A percentile compares a stretch with the other conserved stretches of the same genome.
These are phyloP conservation scores for Gymnogyps californianus DNA, from an alignment of 2,113 vertebrate genomes.

Conservation along the genomic window DNA sequence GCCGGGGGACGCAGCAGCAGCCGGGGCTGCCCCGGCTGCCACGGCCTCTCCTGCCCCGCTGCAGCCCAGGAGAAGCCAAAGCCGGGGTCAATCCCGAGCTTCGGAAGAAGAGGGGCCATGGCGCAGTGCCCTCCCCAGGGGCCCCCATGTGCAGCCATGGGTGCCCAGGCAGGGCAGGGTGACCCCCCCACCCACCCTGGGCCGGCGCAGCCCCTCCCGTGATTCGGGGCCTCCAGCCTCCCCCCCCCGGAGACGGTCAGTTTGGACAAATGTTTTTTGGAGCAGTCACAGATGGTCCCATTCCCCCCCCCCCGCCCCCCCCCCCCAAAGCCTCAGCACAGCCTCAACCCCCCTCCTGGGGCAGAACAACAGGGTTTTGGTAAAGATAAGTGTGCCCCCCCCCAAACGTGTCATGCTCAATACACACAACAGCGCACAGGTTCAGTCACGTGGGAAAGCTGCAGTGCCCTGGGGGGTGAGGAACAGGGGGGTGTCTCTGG, in stretches of 20 bases:
- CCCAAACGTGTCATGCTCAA: not conserved
- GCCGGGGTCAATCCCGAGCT: not conserved
- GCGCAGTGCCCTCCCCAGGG: not conserved
- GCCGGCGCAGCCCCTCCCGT: not conserved
- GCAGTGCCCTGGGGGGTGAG: not conserved
- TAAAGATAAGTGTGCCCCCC: not conserved
- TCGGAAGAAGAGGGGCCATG: not conserved
- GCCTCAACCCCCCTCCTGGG: not conserved
- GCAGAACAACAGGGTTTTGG: conserved; percentile 19
- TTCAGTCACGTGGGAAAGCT: not conserved
- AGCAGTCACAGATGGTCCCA: not conserved
- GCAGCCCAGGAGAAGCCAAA: not conserved
- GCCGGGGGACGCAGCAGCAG: not conserved
- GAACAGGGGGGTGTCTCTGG: not conserved
- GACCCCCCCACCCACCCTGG: not conserved
- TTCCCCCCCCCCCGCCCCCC: not conserved
- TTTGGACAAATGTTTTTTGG: not conserved
- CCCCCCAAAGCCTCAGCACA: not conserved
- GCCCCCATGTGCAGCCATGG: not conserved
- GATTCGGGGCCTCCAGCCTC: not conserved
- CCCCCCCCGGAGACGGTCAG: not conserved
- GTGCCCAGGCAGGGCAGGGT: not conserved
- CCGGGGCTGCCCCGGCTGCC: not conserved
- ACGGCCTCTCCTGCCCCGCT: not conserved
- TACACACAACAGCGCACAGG: not conserved